Conservation (phyloP, 2,113 vertebrate genomes). For the Thunnus maccoyii region DNA sequence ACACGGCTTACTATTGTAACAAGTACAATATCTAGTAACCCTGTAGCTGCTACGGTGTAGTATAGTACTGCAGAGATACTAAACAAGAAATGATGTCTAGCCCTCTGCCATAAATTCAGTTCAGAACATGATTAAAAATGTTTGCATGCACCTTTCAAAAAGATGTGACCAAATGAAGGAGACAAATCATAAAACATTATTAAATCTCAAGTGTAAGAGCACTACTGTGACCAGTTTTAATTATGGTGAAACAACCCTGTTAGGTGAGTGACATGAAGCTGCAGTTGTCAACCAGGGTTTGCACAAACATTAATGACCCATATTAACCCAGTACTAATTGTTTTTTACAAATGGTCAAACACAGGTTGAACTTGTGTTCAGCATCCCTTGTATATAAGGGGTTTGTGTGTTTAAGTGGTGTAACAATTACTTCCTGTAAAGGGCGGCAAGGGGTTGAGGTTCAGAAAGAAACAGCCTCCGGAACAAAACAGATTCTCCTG, state of each 20-base stretch:
- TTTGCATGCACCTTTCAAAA: background rate
- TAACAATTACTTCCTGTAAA: conserved; percentile 26
- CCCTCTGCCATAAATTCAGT: background rate
- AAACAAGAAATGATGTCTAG: background rate
- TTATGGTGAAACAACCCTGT: background rate
- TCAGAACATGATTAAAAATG: background rate
- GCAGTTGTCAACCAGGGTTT: background rate
- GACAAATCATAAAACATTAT: background rate
- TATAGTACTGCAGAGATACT: background rate
- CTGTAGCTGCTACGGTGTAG: background rate
- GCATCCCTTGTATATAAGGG: background rate
- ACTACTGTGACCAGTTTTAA: background rate
- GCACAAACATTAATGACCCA: background rate
- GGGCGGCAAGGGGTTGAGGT: background rate
- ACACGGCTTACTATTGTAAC: background rate
- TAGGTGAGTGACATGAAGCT: background rate
- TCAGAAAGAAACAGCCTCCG: conserved; percentile 9
- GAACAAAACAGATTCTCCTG: background rate
- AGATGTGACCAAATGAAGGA: background rate
- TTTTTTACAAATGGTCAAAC: conserved; percentile 5
- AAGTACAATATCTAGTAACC: background rate
- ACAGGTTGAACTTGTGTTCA: background rate
- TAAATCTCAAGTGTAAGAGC: background rate
- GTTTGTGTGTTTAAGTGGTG: background rate
- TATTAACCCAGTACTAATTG: conserved; percentile 8